phyloP scores from a whole-genome alignment of 2,888 invertebrate genomes.

The Caenorhabditis sp. region DNA sequence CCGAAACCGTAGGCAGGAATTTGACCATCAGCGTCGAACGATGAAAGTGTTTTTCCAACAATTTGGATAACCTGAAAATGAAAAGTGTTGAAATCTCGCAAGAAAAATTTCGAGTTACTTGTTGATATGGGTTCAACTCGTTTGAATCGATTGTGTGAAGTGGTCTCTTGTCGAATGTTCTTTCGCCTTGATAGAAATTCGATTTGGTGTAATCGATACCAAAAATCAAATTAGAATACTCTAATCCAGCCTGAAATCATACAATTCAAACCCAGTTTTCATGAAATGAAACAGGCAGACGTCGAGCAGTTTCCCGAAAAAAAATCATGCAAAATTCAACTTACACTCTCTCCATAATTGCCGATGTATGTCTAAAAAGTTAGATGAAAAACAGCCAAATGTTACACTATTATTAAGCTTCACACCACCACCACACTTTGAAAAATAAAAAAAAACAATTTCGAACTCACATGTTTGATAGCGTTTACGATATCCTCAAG shows the following conservation, averaged over 20 bases:
- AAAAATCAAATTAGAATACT: constrained; percentile 70
- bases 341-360: constrained; percentile 36
- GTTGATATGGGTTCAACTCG: constrained; percentile 73
- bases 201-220: constrained; percentile 75
- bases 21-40: constrained; percentile 73
- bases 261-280: background rate
- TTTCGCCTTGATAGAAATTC: constrained; percentile 75
- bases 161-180: constrained; percentile 72
- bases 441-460: background rate
- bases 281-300: constrained; percentile 9
- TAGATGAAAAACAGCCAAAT: background rate
- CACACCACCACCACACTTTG: background rate
- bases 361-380: constrained; percentile 41
- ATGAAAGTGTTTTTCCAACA: constrained; percentile 73
- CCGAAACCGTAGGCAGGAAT: constrained; percentile 75
- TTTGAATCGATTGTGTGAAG: constrained; percentile 71
- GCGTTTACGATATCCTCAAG: constrained; percentile 68
- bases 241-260: constrained; percentile 68
- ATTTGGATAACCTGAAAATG: constrained; percentile 72
- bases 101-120: constrained; percentile 44
- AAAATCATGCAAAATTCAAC: constrained; percentile 10
- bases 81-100: background rate
- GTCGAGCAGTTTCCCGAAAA: no score
- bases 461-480: constrained; percentile 65
- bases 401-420: constrained; percentile 2